Evolutionary conservation across 2,113 vertebrate species (phyloP), one percentile per base, ranked within the genome.

Genomic region (Thalassoma bifasciatum): DNA sequence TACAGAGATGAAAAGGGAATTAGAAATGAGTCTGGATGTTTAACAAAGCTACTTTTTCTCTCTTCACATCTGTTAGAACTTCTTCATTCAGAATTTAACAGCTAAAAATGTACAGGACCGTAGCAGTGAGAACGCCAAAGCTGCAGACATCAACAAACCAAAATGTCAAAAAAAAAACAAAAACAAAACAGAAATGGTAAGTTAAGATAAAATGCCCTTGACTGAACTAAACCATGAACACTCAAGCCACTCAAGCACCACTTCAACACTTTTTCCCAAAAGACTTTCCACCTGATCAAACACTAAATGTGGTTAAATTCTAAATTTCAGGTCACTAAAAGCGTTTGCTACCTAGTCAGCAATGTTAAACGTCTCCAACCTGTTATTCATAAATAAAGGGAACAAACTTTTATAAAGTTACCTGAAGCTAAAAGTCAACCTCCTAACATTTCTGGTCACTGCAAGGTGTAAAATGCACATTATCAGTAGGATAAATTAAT

Each of bases 401-500:
- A 70, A 59, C 49, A 21, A 71, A 66, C 26, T 7, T 47, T 70
- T 37, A 66, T 42, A 26, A 6, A 46, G 40, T 13, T n/a, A 42
- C 57, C 40, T 49, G 49, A 46, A 79, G 8, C n/a, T 19, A 75
- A 22, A 75, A 69, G 26, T 17, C 14, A 34, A 30, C 49, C 8
- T 58, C 37, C 38, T 1, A 8, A 67, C 66, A 26, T n/a, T 57
- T 2, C 9, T 60, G 49, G 26, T 54, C 53, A 38, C 19, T 9
- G 21, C 70, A 76, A 67, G 82, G 77, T 75, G 75, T 68, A 49
- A 82, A 82, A 81, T 71, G 10, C 68, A 71, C 66, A 51, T 46
- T 30, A 26, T 16, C 14, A 57, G 44, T 13, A 54, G 36, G 30
- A 30, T 30, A 30, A 30, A 30, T 3, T 30, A 6, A 30, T 30